phyloP scores from a whole-genome alignment of 2,113 vertebrate genomes.

The Cyprinodon variegatus region DNA sequence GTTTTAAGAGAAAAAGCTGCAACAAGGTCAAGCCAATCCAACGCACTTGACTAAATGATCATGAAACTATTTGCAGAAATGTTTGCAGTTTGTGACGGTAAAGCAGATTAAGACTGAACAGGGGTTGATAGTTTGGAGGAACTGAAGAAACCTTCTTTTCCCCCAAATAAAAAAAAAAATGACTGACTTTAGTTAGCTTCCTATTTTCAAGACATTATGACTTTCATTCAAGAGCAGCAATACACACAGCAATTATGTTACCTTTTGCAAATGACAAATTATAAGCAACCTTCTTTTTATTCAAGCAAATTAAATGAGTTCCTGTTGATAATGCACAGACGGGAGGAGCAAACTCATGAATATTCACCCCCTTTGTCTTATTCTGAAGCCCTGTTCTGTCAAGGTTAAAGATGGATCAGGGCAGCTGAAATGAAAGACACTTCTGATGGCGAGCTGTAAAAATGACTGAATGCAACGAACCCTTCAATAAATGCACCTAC shows the following conservation, averaged over 20 bases:
- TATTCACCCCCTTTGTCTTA: slow-evolving; percentile 27
- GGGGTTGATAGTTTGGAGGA: background rate
- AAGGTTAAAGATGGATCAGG: slow-evolving; percentile 14
- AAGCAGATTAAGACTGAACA: no score
- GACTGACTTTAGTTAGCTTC: no score
- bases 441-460: slow-evolving; percentile 54
- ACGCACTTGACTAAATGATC: no score
- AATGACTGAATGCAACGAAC: slow-evolving; percentile 19
- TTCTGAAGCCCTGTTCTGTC: slow-evolving; percentile 6
- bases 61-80: no score
- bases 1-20: no score
- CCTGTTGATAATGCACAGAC: background rate
- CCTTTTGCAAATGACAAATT: background rate
- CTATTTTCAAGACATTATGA: background rate
- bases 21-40: no score
- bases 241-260: background rate
- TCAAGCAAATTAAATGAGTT: background rate
- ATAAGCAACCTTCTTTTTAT: background rate
- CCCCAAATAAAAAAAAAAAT: background rate
- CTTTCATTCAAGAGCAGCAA: background rate
- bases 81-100: no score
- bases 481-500: slow-evolving; percentile 8
- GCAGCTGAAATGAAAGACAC: slow-evolving; percentile 24
- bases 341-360: slow-evolving; percentile 28
- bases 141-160: background rate